These are phyloP conservation scores for Drosophila prosaltans DNA, from an alignment of 1,140 invertebrate species.

Conservation along the genomic window DNA sequence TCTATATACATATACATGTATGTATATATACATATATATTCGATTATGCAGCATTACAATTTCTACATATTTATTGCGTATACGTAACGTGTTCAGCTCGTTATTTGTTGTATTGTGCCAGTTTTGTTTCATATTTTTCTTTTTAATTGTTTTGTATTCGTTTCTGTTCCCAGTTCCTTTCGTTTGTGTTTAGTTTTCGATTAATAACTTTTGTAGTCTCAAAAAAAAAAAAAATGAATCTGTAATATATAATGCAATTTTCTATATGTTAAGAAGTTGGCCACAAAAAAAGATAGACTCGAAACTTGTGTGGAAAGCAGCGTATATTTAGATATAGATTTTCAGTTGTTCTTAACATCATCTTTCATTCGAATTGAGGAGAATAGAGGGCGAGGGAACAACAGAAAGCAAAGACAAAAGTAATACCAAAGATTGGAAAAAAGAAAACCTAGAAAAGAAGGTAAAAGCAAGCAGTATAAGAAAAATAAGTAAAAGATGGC, in stretches of 20 bases:
- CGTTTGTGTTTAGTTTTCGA: conserved; percentile 34
- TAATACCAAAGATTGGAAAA: background rate
- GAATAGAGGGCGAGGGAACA: no score
- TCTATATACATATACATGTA: background rate
- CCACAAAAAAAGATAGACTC: background rate
- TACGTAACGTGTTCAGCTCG: conserved; percentile 74
- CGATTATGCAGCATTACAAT: background rate
- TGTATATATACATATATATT: background rate
- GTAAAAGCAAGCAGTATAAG: background rate
- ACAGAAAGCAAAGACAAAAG: background rate
- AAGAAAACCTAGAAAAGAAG: background rate
- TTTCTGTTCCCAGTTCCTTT: no score
- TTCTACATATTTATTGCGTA: conserved; percentile 38
- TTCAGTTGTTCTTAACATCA: no score
- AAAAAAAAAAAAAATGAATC: background rate
- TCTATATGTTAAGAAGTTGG: background rate
- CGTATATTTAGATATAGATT: no score
- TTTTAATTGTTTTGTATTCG: conserved; percentile 20
- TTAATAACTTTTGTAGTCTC: conserved; percentile 36
- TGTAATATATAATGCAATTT: background rate
- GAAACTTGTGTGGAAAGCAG: no score
- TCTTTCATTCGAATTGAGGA: no score
- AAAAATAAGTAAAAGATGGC: background rate
- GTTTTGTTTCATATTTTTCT: conserved; percentile 46
- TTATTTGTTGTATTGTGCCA: conserved; percentile 63